Evolutionary conservation across 1,140 invertebrate species (phyloP).

Genomic region (Pseudomyrmex gracilis): DNA sequence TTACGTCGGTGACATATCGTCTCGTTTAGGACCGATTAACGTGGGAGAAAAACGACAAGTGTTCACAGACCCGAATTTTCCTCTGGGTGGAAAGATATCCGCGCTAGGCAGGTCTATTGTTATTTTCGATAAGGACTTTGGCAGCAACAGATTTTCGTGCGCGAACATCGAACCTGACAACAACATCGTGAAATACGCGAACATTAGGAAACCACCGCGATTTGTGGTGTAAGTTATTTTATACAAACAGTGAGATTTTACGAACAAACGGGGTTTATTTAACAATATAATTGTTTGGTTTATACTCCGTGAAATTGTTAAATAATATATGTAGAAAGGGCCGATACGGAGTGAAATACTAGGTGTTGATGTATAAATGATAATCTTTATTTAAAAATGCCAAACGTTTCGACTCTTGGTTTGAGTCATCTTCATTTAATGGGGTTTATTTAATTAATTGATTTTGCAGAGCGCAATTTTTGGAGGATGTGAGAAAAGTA

Average conservation of each 20-base stretch:
- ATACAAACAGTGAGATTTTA: background rate
- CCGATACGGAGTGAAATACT: too few relatives aligned
- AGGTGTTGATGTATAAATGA: too few relatives aligned
- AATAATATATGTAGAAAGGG: too few relatives aligned
- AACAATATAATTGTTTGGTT: too few relatives aligned
- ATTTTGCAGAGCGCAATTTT: constrained; percentile 90
- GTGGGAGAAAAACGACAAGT: constrained; percentile 92
- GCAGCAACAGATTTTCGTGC: constrained; percentile 92
- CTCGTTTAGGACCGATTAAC: constrained; percentile 93
- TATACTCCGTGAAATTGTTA: too few relatives aligned
- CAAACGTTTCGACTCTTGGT: too few relatives aligned
- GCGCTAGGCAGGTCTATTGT: constrained; percentile 95
- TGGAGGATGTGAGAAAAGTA: constrained; percentile 92
- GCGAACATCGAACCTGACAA: constrained; percentile 96
- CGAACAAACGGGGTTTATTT: too few relatives aligned
- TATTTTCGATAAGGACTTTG: constrained; percentile 91
- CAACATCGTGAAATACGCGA: constrained; percentile 96
- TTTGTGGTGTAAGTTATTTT: constrained; percentile 92
- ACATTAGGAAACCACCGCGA: constrained; percentile 93
- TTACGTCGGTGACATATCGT: constrained; percentile 96
- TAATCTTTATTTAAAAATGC: too few relatives aligned
- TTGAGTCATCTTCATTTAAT: too few relatives aligned
- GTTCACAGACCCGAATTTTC: constrained; percentile 95
- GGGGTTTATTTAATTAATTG: background rate
- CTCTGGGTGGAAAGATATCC: constrained; percentile 91